Base-by-base conservation (phyloP, 2,797 vertebrate species). In the Erithacus rubecula region DNA sequence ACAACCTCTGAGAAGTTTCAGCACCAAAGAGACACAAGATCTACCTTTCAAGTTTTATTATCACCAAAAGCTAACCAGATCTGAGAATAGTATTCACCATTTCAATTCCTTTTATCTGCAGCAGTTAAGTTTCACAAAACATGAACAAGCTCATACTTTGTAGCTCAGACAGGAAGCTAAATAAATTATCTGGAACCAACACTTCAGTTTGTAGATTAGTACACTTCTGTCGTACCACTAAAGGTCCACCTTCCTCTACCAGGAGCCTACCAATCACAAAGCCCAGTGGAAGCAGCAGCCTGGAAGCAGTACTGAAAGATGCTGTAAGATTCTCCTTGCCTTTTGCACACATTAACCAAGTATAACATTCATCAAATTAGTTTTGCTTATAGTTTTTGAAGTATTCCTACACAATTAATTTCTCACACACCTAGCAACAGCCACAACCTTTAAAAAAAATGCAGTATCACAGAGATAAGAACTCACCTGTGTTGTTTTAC, bases 401-500 rank as follows among this genome's bases (percentile, higher is more conserved):
- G 11, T 63, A 26, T 52, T 89, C 52, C 36, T 36, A 58, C 7
- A 78, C 8, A 62, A 64, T 2, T 18, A 26, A 60, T 46, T 83
- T 78, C 58, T 8, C 4, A 22, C 2, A 11, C 5, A 37, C 5
- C 14, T 26, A 58, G 9, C 36, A 82, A 71, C 14, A 64, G 32
- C 29, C 30, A 69, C 32, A 78, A 77, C 26, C 22, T 89, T 69
- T 69, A 21, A 67, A 92, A 37, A 75, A 64, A 74, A 3, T 5
- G 29, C 36, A 51, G 22, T 22, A 62, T 6, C 6, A 47, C 7
- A 17, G 3, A 91, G 10, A 6, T 27, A 92, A 30, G 69, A 81
- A 94, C 97, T 94, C 91, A 99, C 99, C 99, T 99, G 99, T 85
- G 99, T 99, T 94, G 99, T 99, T 97, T 99, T 99, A 90, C 99